Evolutionary conservation across 2,797 vertebrate species (phyloP).

Genomic region (Acanthurus leucopareius): DNA sequence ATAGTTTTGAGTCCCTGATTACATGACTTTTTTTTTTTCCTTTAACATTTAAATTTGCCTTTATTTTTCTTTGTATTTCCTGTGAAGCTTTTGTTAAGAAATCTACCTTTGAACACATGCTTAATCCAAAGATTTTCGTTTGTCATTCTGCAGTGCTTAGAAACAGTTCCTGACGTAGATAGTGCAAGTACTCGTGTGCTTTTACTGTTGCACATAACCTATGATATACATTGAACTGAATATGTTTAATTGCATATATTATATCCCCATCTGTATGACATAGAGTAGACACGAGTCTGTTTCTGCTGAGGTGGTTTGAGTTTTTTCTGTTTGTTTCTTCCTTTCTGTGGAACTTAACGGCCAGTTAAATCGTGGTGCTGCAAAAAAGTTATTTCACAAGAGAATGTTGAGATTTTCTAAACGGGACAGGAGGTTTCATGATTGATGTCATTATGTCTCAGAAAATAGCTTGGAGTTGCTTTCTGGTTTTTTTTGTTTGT

Average conservation of each 20-base stretch:
- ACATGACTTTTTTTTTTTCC: conserved; percentile 7
- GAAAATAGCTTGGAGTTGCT: conserved; percentile 48
- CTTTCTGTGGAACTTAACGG: conserved; percentile 65
- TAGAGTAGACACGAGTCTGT: conserved; percentile 72
- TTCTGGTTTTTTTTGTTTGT: background rate
- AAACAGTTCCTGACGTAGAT: conserved; percentile 76
- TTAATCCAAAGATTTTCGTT: conserved; percentile 86
- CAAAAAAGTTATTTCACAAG: conserved; percentile 58
- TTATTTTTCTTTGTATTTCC: conserved; percentile 53
- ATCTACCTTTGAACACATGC: conserved; percentile 77
- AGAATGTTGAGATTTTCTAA: conserved; percentile 67
- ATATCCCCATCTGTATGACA: conserved; percentile 68
- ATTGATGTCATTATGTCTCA: conserved; percentile 71
- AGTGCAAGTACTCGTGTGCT: conserved; percentile 71
- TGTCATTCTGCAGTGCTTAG: conserved; percentile 76
- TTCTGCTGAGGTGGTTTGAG: conserved; percentile 75
- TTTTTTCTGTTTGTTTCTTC: conserved; percentile 59
- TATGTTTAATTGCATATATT: conserved; percentile 76
- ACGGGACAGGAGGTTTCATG: conserved; percentile 54
- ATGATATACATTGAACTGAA: conserved; percentile 71
- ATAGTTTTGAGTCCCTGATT: conserved; percentile 40
- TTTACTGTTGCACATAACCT: conserved; percentile 74
- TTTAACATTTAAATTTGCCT: conserved; percentile 35
- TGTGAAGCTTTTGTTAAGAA: conserved; percentile 67
- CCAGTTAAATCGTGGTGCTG: conserved; percentile 79